Evolutionary conservation across 2,888 invertebrate species (phyloP), one percentile per base, ranked within the genome.

Genomic region (Flexamia atlantica): DNA sequence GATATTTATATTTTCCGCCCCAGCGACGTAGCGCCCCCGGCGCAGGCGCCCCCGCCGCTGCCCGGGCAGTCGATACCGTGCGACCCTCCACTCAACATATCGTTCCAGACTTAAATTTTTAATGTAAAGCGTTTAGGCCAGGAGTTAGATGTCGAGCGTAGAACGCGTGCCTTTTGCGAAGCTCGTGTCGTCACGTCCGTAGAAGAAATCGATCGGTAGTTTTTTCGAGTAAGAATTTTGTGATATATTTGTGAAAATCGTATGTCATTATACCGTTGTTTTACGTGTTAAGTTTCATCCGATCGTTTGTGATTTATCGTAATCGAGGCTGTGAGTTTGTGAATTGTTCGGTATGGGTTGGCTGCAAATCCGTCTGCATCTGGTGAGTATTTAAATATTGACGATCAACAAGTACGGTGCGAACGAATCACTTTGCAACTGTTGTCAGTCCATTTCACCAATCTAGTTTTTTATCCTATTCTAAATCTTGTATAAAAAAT

Each of bases 311-410:
- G 79, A 79, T 79, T n/a, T 79, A 20, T 76, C 17, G 76, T 76
- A 76, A 76, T 32, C 14, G 17, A 57, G 79, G 53, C 79, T 79
- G 79, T 79, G 79, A 79, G 9, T 57, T 79, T 20, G 30, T 57
- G 32, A 57, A 76, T 42, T n/a, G 28, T 82, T 86, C 83, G 88
- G 84, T 87, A 93, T 93, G 93, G 93, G 93, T 88, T 93, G 92
- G 93, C 91, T 92, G 86, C 91, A 91, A 83, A 88, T 93, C 46
- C 91, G 92, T 86, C 90, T 91, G 82, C 92, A 93, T 89, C 90
- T 93, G 90, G 93, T 93, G 90, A 92, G 92, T 90, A 10, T 46
- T 17, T 36, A 7, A 36, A 4, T 36, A 36, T 36, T 36, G 36
- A 7, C 36, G 36, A 36, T 9, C 9, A n/a, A n/a, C n/a, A n/a